Conservation (phyloP, 2,888 invertebrate species). For the Congeria kusceri region DNA sequence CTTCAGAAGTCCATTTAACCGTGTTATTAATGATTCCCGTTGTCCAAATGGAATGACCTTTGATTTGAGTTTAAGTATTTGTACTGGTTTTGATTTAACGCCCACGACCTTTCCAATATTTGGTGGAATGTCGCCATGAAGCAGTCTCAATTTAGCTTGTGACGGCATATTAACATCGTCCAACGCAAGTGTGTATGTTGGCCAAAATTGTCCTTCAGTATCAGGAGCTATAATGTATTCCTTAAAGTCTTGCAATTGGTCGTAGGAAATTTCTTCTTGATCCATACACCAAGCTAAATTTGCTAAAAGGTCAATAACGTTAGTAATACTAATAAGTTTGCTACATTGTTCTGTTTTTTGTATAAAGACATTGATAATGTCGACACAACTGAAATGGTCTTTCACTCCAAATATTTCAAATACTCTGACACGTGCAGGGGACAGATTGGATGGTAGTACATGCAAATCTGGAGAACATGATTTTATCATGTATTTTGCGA, state of each 20-base stretch:
- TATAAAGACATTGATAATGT: neutral
- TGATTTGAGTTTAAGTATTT: constrained; percentile 6
- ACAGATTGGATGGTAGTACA: neutral
- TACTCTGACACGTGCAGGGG: neutral
- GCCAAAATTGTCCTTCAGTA: constrained; percentile 56
- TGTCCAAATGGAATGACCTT: constrained; percentile 76
- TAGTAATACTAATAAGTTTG: too few relatives aligned
- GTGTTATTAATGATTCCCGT: constrained; percentile 76
- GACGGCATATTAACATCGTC: constrained; percentile 70
- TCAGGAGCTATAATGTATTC: constrained; percentile 67
- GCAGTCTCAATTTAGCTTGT: constrained; percentile 51
- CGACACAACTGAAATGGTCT: neutral
- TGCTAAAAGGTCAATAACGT: neutral
- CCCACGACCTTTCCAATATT: constrained; percentile 70
- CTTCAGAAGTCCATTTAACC: constrained; percentile 76
- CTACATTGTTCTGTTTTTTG: neutral
- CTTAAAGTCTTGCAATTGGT: constrained; percentile 29
- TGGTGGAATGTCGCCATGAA: constrained; percentile 65
- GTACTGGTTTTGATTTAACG: constrained; percentile 51
- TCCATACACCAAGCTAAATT: neutral
- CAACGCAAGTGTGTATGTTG: constrained; percentile 63
- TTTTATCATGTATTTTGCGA: neutral
- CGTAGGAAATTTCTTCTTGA: neutral
- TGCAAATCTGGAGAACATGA: neutral
- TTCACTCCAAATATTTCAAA: neutral